phyloP scores from a whole-genome alignment of 1,140 invertebrate species.

The Delia radicum region DNA sequence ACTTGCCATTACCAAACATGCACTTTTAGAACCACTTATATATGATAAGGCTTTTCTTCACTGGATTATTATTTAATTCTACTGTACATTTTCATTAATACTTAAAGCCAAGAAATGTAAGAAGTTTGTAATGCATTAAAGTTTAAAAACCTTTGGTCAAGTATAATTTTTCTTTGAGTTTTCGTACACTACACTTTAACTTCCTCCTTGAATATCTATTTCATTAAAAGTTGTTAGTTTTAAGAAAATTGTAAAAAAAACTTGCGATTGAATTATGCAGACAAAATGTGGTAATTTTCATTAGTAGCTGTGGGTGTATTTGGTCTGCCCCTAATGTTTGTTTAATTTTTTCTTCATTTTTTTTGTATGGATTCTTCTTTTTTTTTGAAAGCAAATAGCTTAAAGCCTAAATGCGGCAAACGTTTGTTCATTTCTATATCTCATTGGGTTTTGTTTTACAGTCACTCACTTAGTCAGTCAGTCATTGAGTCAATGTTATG shows the following conservation, averaged over 20 bases:
- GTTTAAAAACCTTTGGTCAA: background rate
- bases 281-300: background rate
- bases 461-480: constrained; percentile 7
- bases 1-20: too few relatives aligned
- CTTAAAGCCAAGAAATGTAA: too few relatives aligned
- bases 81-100: too few relatives aligned
- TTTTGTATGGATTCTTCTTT: background rate
- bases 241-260: background rate
- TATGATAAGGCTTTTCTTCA: too few relatives aligned
- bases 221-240: background rate
- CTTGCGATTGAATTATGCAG: background rate
- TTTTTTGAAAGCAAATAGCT: background rate
- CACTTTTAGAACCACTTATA: too few relatives aligned
- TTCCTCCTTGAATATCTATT: background rate
- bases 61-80: too few relatives aligned
- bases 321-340: background rate
- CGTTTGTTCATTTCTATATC: constrained; percentile 2
- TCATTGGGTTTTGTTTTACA: background rate
- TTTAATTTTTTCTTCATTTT: background rate
- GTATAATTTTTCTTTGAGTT: background rate
- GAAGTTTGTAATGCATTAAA: too few relatives aligned
- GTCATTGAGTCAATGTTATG: constrained; percentile 12
- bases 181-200: background rate
- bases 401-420: constrained; percentile 9
- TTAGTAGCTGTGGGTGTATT: background rate